These are phyloP conservation scores for Baccha elongata DNA, from an alignment of 2,888 invertebrate species.

Conservation along the genomic window DNA sequence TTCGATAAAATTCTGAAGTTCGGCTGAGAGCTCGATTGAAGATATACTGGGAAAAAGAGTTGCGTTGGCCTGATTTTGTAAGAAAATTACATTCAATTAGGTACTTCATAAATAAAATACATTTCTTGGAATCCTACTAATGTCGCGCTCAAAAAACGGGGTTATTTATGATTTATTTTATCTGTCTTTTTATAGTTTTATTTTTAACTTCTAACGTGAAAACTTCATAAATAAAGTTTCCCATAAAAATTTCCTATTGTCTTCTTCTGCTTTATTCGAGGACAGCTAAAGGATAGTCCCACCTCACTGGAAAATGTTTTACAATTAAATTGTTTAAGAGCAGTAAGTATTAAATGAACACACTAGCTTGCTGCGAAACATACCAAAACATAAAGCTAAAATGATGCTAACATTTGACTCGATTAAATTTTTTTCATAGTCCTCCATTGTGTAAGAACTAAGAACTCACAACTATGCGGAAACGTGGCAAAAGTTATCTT, in stretches of 20 bases:
- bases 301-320: constrained; percentile 33
- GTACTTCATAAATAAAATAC: too few species aligned
- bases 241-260: constrained; percentile 29
- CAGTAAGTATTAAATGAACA: constrained; percentile 54
- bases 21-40: too few species aligned
- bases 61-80: too few species aligned
- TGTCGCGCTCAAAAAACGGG: too few species aligned
- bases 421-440: constrained; percentile 68
- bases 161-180: too few species aligned
- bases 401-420: constrained; percentile 71
- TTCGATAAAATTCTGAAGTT: too few species aligned
- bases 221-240: constrained; percentile 38
- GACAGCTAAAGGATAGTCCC: constrained; percentile 26
- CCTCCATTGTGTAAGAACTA: constrained; percentile 27
- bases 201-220: too few species aligned
- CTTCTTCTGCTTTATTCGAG: constrained; percentile 18
- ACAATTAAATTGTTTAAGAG: constrained; percentile 23
- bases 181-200: too few species aligned
- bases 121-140: too few species aligned
- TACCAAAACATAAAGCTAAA: constrained; percentile 24
- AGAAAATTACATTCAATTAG: too few species aligned
- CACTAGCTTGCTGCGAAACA: constrained; percentile 16
- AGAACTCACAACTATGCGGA: constrained; percentile 55
- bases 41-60: too few species aligned
- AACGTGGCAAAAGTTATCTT: constrained; percentile 60